Percentiles rank a stretch among this genome's conserved stretches.
Conservation (phyloP, 2,888 invertebrate species). For the Aproaerema taeniolella region DNA sequence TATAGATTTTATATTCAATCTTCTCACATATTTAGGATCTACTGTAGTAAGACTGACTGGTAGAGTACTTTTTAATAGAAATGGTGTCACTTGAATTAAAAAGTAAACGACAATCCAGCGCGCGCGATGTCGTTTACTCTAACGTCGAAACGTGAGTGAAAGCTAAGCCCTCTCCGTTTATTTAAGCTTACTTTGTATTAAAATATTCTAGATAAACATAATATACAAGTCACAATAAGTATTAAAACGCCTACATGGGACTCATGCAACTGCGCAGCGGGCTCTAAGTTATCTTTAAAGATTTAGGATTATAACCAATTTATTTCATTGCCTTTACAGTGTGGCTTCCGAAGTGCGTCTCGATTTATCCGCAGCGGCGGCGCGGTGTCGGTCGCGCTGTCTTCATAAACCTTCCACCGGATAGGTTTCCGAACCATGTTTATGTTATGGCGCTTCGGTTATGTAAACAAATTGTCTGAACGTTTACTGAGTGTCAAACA, state of each 20-base stretch:
- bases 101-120: slow-evolving; percentile 34
- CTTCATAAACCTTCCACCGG: slow-evolving; percentile 21
- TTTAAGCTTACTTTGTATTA: slow-evolving; percentile 42
- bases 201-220: slow-evolving; percentile 43
- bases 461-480: slow-evolving; percentile 40
- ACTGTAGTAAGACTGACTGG: no score
- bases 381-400: slow-evolving; percentile 26
- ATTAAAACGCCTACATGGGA: slow-evolving; percentile 30
- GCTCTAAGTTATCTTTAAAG: slow-evolving; percentile 28
- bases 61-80: slow-evolving; percentile 6
- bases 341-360: slow-evolving; percentile 25
- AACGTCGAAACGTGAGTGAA: slow-evolving; percentile 65
- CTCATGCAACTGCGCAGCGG: slow-evolving; percentile 16
- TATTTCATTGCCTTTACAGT: slow-evolving; percentile 32
- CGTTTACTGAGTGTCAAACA: slow-evolving; percentile 41
- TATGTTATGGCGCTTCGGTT: slow-evolving; percentile 37
- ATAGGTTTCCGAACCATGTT: slow-evolving; percentile 26
- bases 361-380: slow-evolving; percentile 21
- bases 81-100: slow-evolving; percentile 28
- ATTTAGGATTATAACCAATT: slow-evolving; percentile 35
- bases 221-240: slow-evolving; percentile 30
- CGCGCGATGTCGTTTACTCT: slow-evolving; percentile 46
- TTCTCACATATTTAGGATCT: no score
- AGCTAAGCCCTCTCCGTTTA: slow-evolving; percentile 42
- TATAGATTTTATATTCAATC: no score